Conservation (phyloP, 2,113 vertebrate genomes). For the Mugil cephalus region DNA sequence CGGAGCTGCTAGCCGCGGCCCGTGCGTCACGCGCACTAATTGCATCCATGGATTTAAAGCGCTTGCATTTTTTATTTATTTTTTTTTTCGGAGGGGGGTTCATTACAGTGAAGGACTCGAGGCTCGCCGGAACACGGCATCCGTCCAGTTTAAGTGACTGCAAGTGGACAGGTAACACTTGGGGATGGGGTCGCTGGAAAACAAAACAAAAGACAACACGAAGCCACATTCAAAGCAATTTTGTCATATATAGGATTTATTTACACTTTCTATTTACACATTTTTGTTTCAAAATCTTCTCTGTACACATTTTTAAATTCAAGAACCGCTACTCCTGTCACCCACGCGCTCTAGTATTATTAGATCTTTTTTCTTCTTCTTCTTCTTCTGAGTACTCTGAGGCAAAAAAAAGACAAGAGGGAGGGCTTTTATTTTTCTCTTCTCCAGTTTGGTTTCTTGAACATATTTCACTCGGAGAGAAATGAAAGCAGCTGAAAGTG, state of each 20-base stretch:
- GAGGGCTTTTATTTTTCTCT: conserved; percentile 1
- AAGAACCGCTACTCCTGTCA: conserved; percentile 65
- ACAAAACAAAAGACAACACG: background rate
- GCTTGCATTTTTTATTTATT: background rate
- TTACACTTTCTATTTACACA: conserved; percentile 89
- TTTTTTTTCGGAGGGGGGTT: background rate
- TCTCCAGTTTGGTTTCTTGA: conserved; percentile 53
- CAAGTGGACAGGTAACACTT: background rate
- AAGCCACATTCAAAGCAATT: conserved; percentile 8
- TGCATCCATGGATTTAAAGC: conserved; percentile 13
- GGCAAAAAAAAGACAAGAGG: conserved; percentile 49
- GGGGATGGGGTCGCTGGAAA: background rate
- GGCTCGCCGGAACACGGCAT: background rate
- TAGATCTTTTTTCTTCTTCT: conserved; percentile 57
- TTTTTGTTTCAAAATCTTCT: conserved; percentile 81
- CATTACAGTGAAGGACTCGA: background rate
- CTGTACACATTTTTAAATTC: conserved; percentile 83
- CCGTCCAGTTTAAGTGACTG: background rate
- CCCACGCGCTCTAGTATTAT: conserved; percentile 66
- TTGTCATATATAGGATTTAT: conserved; percentile 86
- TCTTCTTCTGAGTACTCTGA: conserved; percentile 46
- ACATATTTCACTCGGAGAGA: conserved; percentile 19
- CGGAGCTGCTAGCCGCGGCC: conserved; percentile 7
- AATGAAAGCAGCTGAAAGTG: conserved; percentile 42
- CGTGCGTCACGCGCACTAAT: background rate